Conservation (phyloP, 2,113 vertebrate species). For the Lethenteron reissneri region DNA sequence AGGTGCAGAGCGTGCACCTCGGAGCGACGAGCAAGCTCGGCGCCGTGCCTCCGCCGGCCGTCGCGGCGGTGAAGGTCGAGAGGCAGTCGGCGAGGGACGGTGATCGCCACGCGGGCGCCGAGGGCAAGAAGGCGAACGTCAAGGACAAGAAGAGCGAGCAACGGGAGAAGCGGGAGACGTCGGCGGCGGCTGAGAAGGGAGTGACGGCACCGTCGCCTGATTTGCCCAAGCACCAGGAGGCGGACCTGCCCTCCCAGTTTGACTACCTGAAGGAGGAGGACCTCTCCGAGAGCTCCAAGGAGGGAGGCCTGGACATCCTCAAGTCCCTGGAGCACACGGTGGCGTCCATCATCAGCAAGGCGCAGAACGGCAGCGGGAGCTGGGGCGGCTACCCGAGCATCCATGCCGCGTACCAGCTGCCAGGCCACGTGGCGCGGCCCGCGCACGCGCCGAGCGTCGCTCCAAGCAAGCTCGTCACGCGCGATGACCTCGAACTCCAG, state of each 20-base stretch:
- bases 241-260: slow-evolving; percentile 77
- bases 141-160: slow-evolving; percentile 75
- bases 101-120: slow-evolving; percentile 40
- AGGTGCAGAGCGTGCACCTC: slow-evolving; percentile 79
- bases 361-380: slow-evolving; percentile 86
- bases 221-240: slow-evolving; percentile 46
- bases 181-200: too few species aligned
- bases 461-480: too few species aligned
- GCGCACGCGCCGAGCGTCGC: too few species aligned
- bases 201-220: slow-evolving; percentile 17
- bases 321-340: slow-evolving; percentile 97
- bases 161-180: slow-evolving; percentile 48
- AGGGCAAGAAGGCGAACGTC: slow-evolving; percentile 43
- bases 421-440: slow-evolving; percentile 14
- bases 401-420: slow-evolving; percentile 90
- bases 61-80: too few species aligned
- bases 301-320: slow-evolving; percentile 72
- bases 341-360: slow-evolving; percentile 92
- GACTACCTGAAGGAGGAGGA: slow-evolving; percentile 86
- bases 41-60: too few species aligned
- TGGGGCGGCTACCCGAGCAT: slow-evolving; percentile 98
- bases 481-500: too few species aligned
- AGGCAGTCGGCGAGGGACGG: too few species aligned
- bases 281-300: slow-evolving; percentile 72
- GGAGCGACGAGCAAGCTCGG: slow-evolving; percentile 35